Evolutionary conservation across 1,140 invertebrate genomes (phyloP).

Genomic region (Lutraria rhynchaena): DNA sequence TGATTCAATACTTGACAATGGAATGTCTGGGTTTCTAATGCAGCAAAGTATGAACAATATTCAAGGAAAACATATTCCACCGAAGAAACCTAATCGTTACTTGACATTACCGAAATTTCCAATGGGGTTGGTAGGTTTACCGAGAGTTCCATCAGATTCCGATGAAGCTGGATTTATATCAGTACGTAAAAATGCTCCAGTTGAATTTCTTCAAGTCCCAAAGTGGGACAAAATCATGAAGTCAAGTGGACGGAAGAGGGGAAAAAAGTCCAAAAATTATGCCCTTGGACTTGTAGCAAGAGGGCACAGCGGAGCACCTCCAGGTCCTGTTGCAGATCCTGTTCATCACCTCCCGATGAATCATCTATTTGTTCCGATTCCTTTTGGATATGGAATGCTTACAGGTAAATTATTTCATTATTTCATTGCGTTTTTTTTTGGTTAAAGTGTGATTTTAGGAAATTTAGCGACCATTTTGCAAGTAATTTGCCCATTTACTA

Average conservation of each 20-base stretch:
- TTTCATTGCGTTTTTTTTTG: too few relatives aligned
- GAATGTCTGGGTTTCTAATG: neutral
- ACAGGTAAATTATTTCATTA: neutral
- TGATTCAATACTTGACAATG: neutral
- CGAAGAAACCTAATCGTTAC: conserved; percentile 2
- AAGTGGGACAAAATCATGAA: neutral
- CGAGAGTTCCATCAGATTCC: neutral
- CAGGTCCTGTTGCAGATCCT: neutral
- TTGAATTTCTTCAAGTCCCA: conserved; percentile 14
- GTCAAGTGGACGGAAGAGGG: neutral
- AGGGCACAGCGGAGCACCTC: neutral
- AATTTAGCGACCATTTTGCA: too few relatives aligned
- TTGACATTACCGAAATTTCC: conserved; percentile 37
- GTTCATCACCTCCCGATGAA: conserved; percentile 45
- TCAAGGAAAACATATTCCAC: neutral
- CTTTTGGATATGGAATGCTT: neutral
- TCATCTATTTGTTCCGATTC: conserved; percentile 54
- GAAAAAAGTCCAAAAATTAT: neutral
- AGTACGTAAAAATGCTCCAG: neutral
- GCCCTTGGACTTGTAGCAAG: conserved; percentile 21
- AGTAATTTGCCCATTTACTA: too few relatives aligned
- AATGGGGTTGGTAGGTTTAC: conserved; percentile 32
- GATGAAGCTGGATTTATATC: neutral
- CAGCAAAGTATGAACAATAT: neutral
- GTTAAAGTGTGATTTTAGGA: too few relatives aligned